phyloP scores from a whole-genome alignment of 2,888 invertebrate genomes.

The Phasia obesa region DNA sequence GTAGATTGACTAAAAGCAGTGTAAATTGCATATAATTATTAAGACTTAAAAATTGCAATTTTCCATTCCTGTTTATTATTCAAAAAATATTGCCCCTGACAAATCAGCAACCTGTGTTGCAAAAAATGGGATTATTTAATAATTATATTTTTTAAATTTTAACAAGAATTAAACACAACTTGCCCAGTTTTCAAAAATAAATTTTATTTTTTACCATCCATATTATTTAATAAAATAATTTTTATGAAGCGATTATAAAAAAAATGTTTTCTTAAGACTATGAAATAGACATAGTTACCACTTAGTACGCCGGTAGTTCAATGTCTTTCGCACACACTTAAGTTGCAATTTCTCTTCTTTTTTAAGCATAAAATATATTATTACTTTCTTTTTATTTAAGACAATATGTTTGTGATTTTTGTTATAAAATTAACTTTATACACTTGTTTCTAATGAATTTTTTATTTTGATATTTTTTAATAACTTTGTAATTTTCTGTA shows the following conservation, averaged over 20 bases:
- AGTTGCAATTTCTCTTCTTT: neutral
- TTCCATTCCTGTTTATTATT: neutral
- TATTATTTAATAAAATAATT: too few relatives aligned
- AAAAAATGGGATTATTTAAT: neutral
- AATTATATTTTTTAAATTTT: neutral
- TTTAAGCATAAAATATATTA: neutral
- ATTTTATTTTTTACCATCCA: too few relatives aligned
- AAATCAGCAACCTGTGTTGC: neutral
- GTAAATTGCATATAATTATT: too few relatives aligned
- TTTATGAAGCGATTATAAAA: too few relatives aligned
- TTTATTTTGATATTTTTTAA: slow-evolving; percentile 50
- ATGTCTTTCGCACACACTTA: neutral
- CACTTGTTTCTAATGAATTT: slow-evolving; percentile 49
- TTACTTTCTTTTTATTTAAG: neutral
- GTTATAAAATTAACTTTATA: slow-evolving; percentile 27
- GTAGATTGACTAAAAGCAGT: too few relatives aligned
- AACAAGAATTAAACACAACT: too few relatives aligned
- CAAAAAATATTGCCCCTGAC: neutral
- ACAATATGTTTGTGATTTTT: neutral
- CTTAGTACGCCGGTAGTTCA: slow-evolving; percentile 11
- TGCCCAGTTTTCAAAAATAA: too few relatives aligned
- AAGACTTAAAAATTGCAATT: neutral
- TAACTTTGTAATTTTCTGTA: slow-evolving; percentile 64
- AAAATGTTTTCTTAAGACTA: neutral
- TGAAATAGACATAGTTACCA: neutral